Evolutionary conservation across 2,797 vertebrate genomes (phyloP).

Genomic region (Onychomys arenicola): DNA sequence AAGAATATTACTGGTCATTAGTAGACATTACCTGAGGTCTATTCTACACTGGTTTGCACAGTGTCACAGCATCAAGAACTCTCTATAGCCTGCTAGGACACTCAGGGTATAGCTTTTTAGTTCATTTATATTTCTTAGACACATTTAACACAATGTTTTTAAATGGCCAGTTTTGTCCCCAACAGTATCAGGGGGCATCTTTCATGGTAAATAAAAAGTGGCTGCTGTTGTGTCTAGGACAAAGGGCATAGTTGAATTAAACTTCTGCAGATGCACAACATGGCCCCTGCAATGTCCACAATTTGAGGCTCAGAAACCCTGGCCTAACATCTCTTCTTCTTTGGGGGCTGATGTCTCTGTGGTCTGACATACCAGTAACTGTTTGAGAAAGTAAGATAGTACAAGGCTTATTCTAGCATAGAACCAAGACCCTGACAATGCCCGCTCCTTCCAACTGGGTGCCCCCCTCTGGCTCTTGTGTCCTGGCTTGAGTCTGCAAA

Average conservation of each 20-base stretch:
- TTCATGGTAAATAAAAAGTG: not conserved
- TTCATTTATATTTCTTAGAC: not conserved
- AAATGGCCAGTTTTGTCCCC: not conserved
- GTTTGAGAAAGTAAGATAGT: constrained; percentile 43
- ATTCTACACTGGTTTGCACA: not conserved
- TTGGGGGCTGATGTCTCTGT: not conserved
- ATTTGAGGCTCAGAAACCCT: not conserved
- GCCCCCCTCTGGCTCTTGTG: not conserved
- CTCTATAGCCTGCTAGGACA: not conserved
- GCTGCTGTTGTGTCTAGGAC: not conserved
- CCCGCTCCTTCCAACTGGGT: not conserved
- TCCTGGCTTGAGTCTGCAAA: not conserved
- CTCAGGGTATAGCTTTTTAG: not conserved
- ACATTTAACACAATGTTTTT: not conserved
- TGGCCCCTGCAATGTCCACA: not conserved
- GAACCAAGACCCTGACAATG: constrained; percentile 9
- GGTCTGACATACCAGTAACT: not conserved
- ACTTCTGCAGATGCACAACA: not conserved
- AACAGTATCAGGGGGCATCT: not conserved
- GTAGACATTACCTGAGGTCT: not conserved
- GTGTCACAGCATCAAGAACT: not conserved
- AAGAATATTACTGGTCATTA: not conserved
- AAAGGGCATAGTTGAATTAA: not conserved
- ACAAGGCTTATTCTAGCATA: constrained; percentile 1
- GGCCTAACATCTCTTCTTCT: not conserved